These are phyloP conservation scores for Psilopogon haemacephalus DNA, from an alignment of 2,113 vertebrate genomes.

Conservation along the genomic window DNA sequence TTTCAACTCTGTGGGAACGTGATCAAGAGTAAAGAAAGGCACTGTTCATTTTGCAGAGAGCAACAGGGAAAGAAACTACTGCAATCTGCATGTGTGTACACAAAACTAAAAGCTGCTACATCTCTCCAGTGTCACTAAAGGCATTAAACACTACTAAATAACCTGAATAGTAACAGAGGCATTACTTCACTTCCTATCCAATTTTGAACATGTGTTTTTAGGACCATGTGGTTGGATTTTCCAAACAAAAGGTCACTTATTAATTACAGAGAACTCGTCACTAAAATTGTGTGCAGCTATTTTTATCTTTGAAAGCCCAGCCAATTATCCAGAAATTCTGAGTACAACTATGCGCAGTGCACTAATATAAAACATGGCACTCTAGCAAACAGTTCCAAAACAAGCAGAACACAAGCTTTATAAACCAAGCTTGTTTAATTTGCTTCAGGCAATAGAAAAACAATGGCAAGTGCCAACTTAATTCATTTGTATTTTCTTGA, in stretches of 20 bases:
- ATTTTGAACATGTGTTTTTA: not conserved
- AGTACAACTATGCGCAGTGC: not conserved
- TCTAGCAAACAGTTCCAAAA: not conserved
- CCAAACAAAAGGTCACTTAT: not conserved
- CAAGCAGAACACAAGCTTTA: not conserved
- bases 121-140: not conserved
- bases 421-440: not conserved
- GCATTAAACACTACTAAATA: not conserved
- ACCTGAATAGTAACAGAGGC: not conserved
- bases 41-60: not conserved
- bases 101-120: not conserved
- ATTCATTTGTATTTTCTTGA: not conserved
- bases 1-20: not conserved
- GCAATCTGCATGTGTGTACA: not conserved
- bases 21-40: not conserved
- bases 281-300: not conserved
- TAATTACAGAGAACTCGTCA: not conserved
- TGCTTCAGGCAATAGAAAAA: not conserved
- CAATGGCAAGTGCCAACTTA: constrained; percentile 2
- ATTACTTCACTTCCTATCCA: not conserved
- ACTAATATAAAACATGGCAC: not conserved
- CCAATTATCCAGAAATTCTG: not conserved
- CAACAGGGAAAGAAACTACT: not conserved
- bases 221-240: not conserved
- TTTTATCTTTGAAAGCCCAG: constrained; percentile 13